These are phyloP conservation scores for Chrysomela aeneicollis DNA, from an alignment of 2,888 invertebrate species.

Conservation along the genomic window DNA sequence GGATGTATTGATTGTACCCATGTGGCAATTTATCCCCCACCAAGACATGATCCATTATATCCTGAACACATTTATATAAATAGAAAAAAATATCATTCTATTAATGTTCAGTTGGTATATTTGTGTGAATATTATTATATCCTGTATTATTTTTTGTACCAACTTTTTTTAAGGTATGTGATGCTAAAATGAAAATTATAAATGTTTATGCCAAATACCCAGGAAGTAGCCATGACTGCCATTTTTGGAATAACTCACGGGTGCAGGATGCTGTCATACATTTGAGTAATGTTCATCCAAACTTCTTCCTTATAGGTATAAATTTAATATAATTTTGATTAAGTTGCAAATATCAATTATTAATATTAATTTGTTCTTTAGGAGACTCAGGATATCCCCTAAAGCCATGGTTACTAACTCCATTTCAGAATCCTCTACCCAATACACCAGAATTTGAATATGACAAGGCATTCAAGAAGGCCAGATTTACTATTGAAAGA, in stretches of 20 bases:
- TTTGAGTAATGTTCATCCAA: conserved; percentile 16
- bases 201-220: conserved; percentile 19
- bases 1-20: conserved; percentile 15
- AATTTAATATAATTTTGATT: conserved; percentile 2
- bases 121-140: conserved; percentile 1
- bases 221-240: conserved; percentile 20
- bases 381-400: conserved; percentile 14
- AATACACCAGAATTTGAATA: conserved; percentile 25
- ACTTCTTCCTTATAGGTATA: conserved; percentile 22
- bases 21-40: conserved; percentile 19
- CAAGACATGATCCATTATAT: conserved; percentile 16
- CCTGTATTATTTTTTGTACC: conserved; percentile 2
- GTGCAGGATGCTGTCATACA: conserved; percentile 9
- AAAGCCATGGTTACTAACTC: conserved; percentile 17
- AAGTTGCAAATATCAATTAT: neutral
- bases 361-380: conserved; percentile 11
- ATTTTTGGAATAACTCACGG: conserved; percentile 22
- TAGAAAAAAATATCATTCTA: conserved; percentile 15
- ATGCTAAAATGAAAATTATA: conserved; percentile 13
- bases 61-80: conserved; percentile 12
- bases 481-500: conserved; percentile 17
- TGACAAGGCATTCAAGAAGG: conserved; percentile 14
- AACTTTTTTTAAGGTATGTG: conserved; percentile 11
- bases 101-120: conserved; percentile 15
- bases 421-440: conserved; percentile 18